phyloP scores from a whole-genome alignment of 2,888 invertebrate species.

The Pyrgus malvae region DNA sequence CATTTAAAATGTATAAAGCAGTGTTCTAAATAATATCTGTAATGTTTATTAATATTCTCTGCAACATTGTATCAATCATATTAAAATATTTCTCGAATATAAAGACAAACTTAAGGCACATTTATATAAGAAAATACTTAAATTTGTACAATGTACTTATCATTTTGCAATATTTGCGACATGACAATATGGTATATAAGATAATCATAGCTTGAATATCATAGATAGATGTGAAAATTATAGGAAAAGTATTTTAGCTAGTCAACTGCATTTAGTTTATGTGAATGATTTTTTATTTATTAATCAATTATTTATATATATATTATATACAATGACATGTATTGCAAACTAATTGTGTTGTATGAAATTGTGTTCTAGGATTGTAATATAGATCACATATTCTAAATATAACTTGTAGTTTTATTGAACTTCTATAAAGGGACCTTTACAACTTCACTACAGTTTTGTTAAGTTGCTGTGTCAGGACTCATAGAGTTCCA shows the following conservation, averaged over 20 bases:
- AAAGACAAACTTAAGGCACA: background rate
- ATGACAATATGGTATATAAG: slow-evolving; percentile 28
- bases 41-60: background rate
- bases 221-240: slow-evolving; percentile 22
- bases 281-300: slow-evolving; percentile 1
- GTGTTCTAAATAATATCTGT: slow-evolving; percentile 4
- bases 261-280: slow-evolving; percentile 24
- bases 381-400: slow-evolving; percentile 24
- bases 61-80: background rate
- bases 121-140: background rate
- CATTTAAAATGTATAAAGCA: background rate
- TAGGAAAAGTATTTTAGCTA: slow-evolving; percentile 26
- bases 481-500: no score
- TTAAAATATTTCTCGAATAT: slow-evolving; percentile 4
- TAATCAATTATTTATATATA: background rate
- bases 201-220: slow-evolving; percentile 13
- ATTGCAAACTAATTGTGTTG: slow-evolving; percentile 3
- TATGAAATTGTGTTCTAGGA: slow-evolving; percentile 15
- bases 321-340: slow-evolving; percentile 6
- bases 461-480: no score
- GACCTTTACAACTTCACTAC: no score
- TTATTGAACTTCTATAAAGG: background rate
- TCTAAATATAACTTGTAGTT: slow-evolving; percentile 12
- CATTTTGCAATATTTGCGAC: background rate
- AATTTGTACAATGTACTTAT: background rate